Evolutionary conservation across 2,113 vertebrate species (phyloP), one percentile per base, ranked within the genome.

Genomic region (Prinia subflava): DNA sequence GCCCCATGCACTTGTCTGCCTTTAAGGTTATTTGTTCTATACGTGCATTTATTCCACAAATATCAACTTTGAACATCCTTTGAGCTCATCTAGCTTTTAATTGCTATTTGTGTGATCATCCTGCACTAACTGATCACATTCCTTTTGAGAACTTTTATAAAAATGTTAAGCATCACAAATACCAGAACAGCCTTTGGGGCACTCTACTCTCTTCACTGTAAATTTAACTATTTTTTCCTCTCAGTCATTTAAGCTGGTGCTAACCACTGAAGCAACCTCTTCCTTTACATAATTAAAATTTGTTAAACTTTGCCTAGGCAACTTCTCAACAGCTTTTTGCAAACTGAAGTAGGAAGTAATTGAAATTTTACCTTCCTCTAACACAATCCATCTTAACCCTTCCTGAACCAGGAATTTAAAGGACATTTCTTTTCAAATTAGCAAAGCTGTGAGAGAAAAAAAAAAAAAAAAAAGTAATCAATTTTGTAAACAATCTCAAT

Each of bases 1-100:
- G 39, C 28, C 44, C 41, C 1, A 0, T 16, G 28, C 49, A 52
- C 14, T 3, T 9, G 3, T 19, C 59, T n/a, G 3, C 20, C 37
- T 35, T 64, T 21, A 46, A 25, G 21, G 10, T 24, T 73, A 22
- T 41, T 83, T 73, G 15, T 41, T 53, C 62, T 53, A 13, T 2
- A 28, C 3, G 11, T 46, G 20, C 2, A 18, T 60, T 91, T 47
- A 50, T 81, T 56, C 35, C 69, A 20, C 30, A 87, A 46, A 52
- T 60, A 73, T 7, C 7, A 59, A 11, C 42, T 90, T 27, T 20
- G 31, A 83, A 37, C 11, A 18, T 15, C 10, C 19, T 76, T 59
- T 73, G 19, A 42, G 44, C 18, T 83, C 33, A 31, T n/a, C 74
- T 31, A 59, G 47, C 16, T 76, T 50, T 46, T 46, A n/a, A 90